Evolutionary conservation across 1,140 invertebrate species (phyloP), one percentile per base, ranked within the genome.

Genomic region (Pogonognathellus flavescens): DNA sequence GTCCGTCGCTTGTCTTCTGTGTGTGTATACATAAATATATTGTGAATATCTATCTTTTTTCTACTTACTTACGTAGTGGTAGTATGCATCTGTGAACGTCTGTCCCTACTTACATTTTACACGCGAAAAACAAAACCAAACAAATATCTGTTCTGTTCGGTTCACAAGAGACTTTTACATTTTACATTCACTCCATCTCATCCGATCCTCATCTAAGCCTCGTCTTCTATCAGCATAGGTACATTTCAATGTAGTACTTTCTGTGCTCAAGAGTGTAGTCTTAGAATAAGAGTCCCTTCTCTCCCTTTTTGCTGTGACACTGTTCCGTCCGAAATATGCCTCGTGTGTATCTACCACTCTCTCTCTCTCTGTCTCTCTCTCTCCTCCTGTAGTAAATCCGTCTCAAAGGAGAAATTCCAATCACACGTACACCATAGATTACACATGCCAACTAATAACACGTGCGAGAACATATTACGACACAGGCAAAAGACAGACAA

Each of bases 321-420:
- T n/a, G 11, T 57, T n/a, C 53, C 53, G 53, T 57, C n/a, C 53
- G 22, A 66, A 66, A 66, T 76, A 50, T 76, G n/a, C 70, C 41
- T 76, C 31, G 7, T 66, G 62, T 25, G 9, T 41, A 6, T 41
- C 2, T 41, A 41, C 31, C 1, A 41, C 2, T 41, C 1, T 41
- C 31, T 41, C 2, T 41, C 31, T 41, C 14, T 25, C 62, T 25
- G 22, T 66, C 22, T 25, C 22, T 25, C 60, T 10, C 14, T 0
- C 31, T 72, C 22, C 13, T 70, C 22, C 66, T 9, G 41, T n/a
- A 41, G 14, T 49, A n/a, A 50, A 76, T 41, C 70, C 70, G 70
- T 76, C 70, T 76, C 70, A 81, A 18, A 82, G 81, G 55, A 82
- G 57, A 82, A 59, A 82, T 82, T 82, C 81, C 81, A 82, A 82